These are phyloP conservation scores for Melanerpes formicivorus DNA, from an alignment of 2,113 vertebrate species.

Conservation along the genomic window DNA sequence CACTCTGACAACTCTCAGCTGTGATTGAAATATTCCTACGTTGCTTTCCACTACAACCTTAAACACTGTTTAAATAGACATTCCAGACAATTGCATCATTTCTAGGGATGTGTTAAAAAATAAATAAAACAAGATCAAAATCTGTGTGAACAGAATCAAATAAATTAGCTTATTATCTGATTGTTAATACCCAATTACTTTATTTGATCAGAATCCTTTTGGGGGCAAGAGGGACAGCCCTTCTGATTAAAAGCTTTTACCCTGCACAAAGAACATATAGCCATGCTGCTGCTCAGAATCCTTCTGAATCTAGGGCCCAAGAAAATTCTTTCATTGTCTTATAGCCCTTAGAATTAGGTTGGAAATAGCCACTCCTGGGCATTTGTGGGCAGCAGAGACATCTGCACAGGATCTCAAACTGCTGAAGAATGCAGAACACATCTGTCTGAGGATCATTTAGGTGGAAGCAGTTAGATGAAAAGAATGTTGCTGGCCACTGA, in stretches of 20 bases:
- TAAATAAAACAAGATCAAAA: not conserved
- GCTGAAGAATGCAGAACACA: not conserved
- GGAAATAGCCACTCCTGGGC: not conserved
- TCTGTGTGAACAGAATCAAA: not conserved
- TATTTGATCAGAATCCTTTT: not conserved
- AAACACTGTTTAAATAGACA: not conserved
- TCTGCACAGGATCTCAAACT: not conserved
- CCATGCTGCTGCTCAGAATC: not conserved
- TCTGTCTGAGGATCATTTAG: not conserved
- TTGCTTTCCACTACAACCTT: not conserved
- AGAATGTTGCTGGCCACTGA: not conserved
- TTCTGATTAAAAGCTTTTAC: conserved; percentile 4
- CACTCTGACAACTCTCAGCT: not conserved
- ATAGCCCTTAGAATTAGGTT: not conserved
- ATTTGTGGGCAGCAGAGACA: not conserved
- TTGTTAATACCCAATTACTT: conserved; percentile 21
- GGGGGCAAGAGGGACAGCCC: not conserved
- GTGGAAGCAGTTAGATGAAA: not conserved
- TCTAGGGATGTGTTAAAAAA: not conserved
- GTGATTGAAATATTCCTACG: not conserved
- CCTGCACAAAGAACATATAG: not conserved
- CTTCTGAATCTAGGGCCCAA: not conserved
- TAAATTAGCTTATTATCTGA: not conserved
- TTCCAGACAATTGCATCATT: not conserved
- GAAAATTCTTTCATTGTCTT: not conserved